phyloP scores from a whole-genome alignment of 2,888 invertebrate species.

The Drosophila paramelanica region DNA sequence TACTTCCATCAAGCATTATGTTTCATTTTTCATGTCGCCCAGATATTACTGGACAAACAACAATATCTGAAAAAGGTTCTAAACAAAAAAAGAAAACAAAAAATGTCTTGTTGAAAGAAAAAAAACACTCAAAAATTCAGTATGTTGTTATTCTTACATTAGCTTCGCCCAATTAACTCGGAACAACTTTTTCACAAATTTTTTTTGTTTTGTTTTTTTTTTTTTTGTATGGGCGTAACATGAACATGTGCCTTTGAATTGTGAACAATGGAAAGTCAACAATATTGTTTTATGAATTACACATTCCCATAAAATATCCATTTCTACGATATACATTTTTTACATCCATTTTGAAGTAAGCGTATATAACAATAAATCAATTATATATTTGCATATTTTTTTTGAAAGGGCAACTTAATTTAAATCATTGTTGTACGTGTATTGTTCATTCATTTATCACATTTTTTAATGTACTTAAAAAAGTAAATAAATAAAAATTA shows the following conservation, averaged over 20 bases:
- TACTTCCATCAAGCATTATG: background rate
- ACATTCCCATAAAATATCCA: background rate
- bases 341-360: background rate
- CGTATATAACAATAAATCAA: too few relatives aligned
- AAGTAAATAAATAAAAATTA: too few relatives aligned
- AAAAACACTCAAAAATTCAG: conserved; percentile 7
- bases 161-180: conserved; percentile 44
- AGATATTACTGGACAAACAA: background rate
- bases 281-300: conserved; percentile 9
- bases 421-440: too few relatives aligned
- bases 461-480: too few relatives aligned
- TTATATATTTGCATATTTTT: too few relatives aligned
- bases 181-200: conserved; percentile 10
- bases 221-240: conserved; percentile 8
- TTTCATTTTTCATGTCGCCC: conserved; percentile 24
- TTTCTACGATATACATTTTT: background rate
- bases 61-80: conserved; percentile 1
- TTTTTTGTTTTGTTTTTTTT: background rate
- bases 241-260: conserved; percentile 14
- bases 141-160: conserved; percentile 44
- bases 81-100: conserved; percentile 9
- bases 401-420: too few relatives aligned
- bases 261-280: conserved; percentile 15
- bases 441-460: too few relatives aligned
- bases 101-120: background rate